Evolutionary conservation across 2,797 vertebrate genomes (phyloP), one percentile per base, ranked within the genome.

Genomic region (Odontamblyopus rebecca): DNA sequence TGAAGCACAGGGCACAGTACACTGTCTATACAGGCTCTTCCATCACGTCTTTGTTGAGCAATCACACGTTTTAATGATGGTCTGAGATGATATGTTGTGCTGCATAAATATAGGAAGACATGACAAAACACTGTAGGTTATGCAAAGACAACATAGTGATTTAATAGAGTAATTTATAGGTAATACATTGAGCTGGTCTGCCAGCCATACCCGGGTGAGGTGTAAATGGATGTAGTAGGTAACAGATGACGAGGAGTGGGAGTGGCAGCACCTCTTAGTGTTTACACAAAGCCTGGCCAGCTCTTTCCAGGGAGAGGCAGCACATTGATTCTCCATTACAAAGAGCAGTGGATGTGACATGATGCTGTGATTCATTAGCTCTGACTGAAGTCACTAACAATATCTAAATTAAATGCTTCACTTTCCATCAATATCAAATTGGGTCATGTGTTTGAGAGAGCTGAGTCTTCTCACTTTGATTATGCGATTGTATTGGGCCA

Each of bases 291-390:
- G 64, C 69, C 78, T 4, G 29, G 81, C 80, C 74, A 78, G 35
- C 59, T 56, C 68, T 16, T 66, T 74, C 82, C 53, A 66, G 75
- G 77, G 78, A 82, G 38, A 54, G 75, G 67, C 32, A 26, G 72
- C 6, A 57, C 70, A 86, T 78, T 80, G 80, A 88, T 79, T 76
- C 60, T 73, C 66, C 74, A 65, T 82, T 75, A 82, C 19, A 68
- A 64, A 80, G 72, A 68, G 48, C 74, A 73, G 68, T 66, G 70
- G 77, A 63, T 82, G 57, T 83, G 81, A 82, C 71, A 73, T 72
- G 51, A 77, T 74, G 63, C 41, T 80, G 72, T 72, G 67, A 81
- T 71, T 80, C 56, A 78, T 29, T 35, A 69, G 57, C 70, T 75
- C 23, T 35, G 63, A 71, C 53, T 48, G 72, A 8, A 50, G 16